A percentile compares a stretch with the other conserved stretches of the same genome.
Conservation (phyloP, 1,140 invertebrate genomes). For the Rhizoglyphus robini region DNA sequence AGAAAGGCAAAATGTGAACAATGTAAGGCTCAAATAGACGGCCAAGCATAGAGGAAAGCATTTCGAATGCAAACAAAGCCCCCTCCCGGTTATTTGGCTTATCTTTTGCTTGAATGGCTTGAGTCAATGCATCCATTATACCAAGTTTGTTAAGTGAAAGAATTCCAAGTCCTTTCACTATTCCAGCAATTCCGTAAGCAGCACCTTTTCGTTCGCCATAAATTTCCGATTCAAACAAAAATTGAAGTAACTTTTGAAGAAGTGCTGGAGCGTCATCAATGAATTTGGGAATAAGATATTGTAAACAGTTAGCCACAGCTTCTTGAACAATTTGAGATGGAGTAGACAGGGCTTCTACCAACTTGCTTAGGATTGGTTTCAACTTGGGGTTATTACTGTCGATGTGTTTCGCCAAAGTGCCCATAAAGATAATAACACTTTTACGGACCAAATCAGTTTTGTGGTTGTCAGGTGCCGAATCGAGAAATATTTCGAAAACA, state of each 20-base stretch:
- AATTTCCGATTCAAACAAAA: constrained; percentile 79
- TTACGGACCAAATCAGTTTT: constrained; percentile 82
- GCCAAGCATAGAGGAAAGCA: constrained; percentile 85
- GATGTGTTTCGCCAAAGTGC: constrained; percentile 83
- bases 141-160: constrained; percentile 84
- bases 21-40: constrained; percentile 97
- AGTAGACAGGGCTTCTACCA: constrained; percentile 81
- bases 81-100: constrained; percentile 85
- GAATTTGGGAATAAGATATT: constrained; percentile 77
- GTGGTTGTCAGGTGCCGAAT: constrained; percentile 75
- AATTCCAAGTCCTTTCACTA: constrained; percentile 91
- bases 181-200: constrained; percentile 41
- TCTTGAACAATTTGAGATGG: constrained; percentile 97
- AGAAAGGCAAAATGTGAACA: constrained; percentile 84
- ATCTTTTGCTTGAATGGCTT: constrained; percentile 92
- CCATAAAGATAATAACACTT: constrained; percentile 92
- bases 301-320: constrained; percentile 89
- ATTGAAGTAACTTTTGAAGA: constrained; percentile 70
- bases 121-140: constrained; percentile 84
- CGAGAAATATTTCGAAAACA: constrained; percentile 77
- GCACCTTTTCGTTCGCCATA: constrained; percentile 80
- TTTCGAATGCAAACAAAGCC: constrained; percentile 91
- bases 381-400: constrained; percentile 75
- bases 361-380: constrained; percentile 76
- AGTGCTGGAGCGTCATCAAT: constrained; percentile 74